These are phyloP conservation scores for Thelaira solivaga DNA, from an alignment of 2,888 invertebrate species.

Conservation along the genomic window DNA sequence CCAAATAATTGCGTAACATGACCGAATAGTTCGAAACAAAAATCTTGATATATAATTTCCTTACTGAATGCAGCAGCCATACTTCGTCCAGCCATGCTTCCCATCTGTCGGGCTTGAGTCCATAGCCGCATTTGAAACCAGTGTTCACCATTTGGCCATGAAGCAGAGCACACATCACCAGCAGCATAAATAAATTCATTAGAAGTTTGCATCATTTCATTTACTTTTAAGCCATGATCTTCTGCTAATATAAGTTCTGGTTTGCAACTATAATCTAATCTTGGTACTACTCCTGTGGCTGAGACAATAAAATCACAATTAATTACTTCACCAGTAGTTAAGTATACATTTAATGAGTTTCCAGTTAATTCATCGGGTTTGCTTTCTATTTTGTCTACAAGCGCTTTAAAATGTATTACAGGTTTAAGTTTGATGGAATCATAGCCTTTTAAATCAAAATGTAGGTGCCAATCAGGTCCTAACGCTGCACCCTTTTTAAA, in stretches of 20 bases:
- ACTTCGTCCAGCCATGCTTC: conserved; percentile 92
- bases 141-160: conserved; percentile 86
- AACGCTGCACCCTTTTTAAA: conserved; percentile 88
- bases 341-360: conserved; percentile 84
- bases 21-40: conserved; percentile 98
- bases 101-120: conserved; percentile 99
- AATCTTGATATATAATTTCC: conserved; percentile 88
- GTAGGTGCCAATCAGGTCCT: conserved; percentile 96
- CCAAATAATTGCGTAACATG: conserved; percentile 98
- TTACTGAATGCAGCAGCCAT: conserved; percentile 82
- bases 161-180: conserved; percentile 94
- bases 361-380: conserved; percentile 71
- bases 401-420: conserved; percentile 81
- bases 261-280: conserved; percentile 80
- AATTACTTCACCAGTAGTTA: conserved; percentile 83
- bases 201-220: conserved; percentile 91
- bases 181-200: conserved; percentile 91
- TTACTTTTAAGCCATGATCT: conserved; percentile 91
- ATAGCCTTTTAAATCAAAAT: conserved; percentile 78
- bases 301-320: conserved; percentile 95
- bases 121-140: conserved; percentile 98
- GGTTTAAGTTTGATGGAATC: conserved; percentile 67
- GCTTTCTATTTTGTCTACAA: conserved; percentile 74
- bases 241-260: conserved; percentile 77
- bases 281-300: conserved; percentile 94